Conservation (phyloP, 2,888 invertebrate species). For the Temnothorax rugatulus region DNA sequence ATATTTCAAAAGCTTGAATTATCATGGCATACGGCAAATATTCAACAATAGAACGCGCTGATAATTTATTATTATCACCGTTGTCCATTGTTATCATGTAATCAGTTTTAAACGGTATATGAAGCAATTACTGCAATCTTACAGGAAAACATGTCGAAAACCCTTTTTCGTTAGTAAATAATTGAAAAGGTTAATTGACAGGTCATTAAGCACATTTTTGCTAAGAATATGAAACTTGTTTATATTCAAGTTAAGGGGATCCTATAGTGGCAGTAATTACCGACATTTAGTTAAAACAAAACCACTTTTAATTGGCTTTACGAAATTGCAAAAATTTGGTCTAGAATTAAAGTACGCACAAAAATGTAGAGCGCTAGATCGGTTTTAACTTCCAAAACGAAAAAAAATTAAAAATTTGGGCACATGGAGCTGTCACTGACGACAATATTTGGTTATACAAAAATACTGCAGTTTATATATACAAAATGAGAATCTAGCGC, state of each 20-base stretch:
- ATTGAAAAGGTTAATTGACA: conserved; percentile 8
- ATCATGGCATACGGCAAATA: conserved; percentile 22
- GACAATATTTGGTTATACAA: too few species aligned
- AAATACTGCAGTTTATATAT: too few species aligned
- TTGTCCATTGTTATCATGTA: conserved; percentile 23
- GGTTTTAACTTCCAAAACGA: too few species aligned
- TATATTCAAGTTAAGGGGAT: not conserved
- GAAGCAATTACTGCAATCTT: not conserved
- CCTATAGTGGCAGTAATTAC: too few species aligned
- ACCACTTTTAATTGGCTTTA: too few species aligned
- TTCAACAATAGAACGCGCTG: conserved; percentile 23
- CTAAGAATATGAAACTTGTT: not conserved
- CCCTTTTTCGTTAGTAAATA: not conserved
- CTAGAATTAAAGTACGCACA: too few species aligned
- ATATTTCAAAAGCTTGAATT: conserved; percentile 42
- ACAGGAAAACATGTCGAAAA: not conserved
- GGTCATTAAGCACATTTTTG: not conserved
- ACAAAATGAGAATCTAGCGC: too few species aligned
- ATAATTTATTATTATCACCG: conserved; percentile 38
- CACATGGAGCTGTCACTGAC: too few species aligned
- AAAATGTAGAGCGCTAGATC: too few species aligned
- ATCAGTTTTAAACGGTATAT: conserved; percentile 14
- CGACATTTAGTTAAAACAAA: too few species aligned
- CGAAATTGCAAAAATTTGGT: too few species aligned
- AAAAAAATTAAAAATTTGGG: too few species aligned